These are phyloP conservation scores for Agelaius tricolor DNA, from an alignment of 2,113 vertebrate species.

Conservation along the genomic window DNA sequence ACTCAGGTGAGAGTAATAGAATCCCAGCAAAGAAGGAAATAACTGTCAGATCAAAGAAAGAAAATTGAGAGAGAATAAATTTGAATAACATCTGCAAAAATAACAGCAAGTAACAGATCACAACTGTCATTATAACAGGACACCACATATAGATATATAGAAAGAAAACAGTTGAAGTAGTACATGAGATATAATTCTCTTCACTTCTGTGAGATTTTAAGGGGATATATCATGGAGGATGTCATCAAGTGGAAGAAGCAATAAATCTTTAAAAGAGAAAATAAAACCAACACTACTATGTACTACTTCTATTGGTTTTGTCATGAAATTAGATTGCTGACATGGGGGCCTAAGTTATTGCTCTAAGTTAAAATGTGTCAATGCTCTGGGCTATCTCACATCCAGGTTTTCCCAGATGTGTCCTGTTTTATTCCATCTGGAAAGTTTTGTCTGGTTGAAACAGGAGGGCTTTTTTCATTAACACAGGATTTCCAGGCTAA, in stretches of 20 bases:
- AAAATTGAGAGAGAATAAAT: not conserved
- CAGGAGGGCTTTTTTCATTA: not conserved
- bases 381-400: not conserved
- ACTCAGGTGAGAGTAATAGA: not conserved
- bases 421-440: not conserved
- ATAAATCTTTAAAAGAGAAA: not conserved
- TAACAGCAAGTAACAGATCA: not conserved
- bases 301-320: not conserved
- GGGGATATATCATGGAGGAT: not conserved
- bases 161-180: not conserved
- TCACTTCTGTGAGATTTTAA: not conserved
- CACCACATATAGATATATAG: not conserved
- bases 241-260: not conserved
- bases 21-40: not conserved
- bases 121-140: not conserved
- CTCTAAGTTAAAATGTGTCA: not conserved
- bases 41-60: not conserved
- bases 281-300: not conserved
- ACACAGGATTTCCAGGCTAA: conserved; percentile 18
- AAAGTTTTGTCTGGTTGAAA: not conserved
- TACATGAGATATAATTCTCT: not conserved
- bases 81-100: not conserved
- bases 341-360: not conserved
- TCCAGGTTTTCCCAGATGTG: not conserved
- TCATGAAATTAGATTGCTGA: not conserved